Percentiles rank a stretch among this genome's conserved stretches.
Conservation (phyloP, 2,888 invertebrate species). For the Patella depressa region DNA sequence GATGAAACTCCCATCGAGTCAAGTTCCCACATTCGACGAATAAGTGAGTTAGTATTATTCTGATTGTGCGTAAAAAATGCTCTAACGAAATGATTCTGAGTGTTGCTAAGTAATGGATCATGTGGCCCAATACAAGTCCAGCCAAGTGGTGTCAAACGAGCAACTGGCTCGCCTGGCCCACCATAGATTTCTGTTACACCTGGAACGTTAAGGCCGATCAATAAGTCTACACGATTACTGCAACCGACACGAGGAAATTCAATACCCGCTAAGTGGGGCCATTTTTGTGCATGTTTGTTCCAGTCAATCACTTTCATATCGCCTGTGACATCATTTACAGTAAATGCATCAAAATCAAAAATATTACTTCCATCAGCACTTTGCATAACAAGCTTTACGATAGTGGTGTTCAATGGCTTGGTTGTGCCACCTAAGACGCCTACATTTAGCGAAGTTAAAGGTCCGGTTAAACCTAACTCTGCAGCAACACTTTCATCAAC, state of each 20-base stretch:
- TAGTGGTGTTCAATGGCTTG: slow-evolving; percentile 6
- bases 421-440: slow-evolving; percentile 10
- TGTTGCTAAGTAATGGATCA: not conserved
- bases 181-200: slow-evolving; percentile 17
- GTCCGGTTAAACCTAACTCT: slow-evolving; percentile 14
- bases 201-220: slow-evolving; percentile 20
- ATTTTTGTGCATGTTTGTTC: slow-evolving; percentile 8
- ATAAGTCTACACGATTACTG: slow-evolving; percentile 18
- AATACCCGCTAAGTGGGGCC: slow-evolving; percentile 21
- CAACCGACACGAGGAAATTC: slow-evolving; percentile 6
- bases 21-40: not conserved
- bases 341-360: slow-evolving; percentile 10
- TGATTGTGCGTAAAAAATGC: not conserved
- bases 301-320: slow-evolving; percentile 16
- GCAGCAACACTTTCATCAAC: slow-evolving; percentile 14
- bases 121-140: slow-evolving; percentile 18
- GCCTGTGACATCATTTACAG: slow-evolving; percentile 17
- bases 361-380: not conserved
- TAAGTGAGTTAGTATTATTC: not conserved
- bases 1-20: not conserved
- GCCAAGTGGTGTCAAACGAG: slow-evolving; percentile 21
- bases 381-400: not conserved
- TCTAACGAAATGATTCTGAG: not conserved
- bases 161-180: slow-evolving; percentile 17
- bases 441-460: not conserved